These are phyloP conservation scores for Epizoanthus fatuus DNA, from an alignment of 92 coral and sea anemone species.

Conservation along the genomic window DNA sequence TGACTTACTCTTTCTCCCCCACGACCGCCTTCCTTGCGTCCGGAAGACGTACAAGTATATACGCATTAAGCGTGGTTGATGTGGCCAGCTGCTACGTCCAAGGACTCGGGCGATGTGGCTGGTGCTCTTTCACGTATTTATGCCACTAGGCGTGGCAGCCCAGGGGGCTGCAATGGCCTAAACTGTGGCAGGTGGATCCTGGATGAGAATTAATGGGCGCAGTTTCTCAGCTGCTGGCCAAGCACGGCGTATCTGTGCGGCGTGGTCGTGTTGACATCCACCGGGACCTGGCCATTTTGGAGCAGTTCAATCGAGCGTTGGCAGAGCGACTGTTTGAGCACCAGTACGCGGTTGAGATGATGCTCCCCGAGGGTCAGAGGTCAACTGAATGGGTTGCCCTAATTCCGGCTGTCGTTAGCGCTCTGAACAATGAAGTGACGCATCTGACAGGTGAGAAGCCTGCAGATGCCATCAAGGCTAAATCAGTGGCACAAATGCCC, in stretches of 20 bases:
- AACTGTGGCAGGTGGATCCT: conserved; percentile 18
- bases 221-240: background rate
- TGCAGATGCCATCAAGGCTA: background rate
- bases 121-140: background rate
- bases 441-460: background rate
- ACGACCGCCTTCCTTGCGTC: conserved; percentile 7
- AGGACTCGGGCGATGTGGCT: background rate
- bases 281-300: conserved; percentile 46
- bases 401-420: background rate
- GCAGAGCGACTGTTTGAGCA: conserved; percentile 44
- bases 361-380: background rate
- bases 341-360: conserved; percentile 55
- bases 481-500: too few species aligned
- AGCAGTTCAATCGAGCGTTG: conserved; percentile 24
- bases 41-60: too few species aligned
- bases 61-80: too few species aligned
- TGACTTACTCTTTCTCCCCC: background rate
- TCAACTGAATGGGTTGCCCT: too few species aligned
- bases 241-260: conserved; percentile 7
- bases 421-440: background rate
- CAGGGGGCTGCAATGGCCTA: conserved; percentile 50
- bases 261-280: conserved; percentile 9
- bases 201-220: conserved; percentile 48
- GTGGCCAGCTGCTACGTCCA: conserved; percentile 6
- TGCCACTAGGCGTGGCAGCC: too few species aligned